phyloP scores from a whole-genome alignment of 35 echinoderm and acorn worm genomes.

The Diadema setosum region DNA sequence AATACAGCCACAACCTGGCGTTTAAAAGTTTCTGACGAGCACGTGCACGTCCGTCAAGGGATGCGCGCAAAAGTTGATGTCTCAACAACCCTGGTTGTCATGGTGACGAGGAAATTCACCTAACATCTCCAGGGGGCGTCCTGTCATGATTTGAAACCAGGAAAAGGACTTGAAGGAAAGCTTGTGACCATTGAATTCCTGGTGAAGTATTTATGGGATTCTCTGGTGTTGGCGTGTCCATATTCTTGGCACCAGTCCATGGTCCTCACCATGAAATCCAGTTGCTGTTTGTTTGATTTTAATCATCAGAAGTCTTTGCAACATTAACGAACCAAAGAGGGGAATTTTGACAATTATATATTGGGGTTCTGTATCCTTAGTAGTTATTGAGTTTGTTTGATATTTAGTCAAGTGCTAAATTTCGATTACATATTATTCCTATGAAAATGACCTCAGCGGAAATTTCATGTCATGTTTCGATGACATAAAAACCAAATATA shows the following conservation, averaged over 20 bases:
- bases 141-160: neutral
- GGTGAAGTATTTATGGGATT: neutral
- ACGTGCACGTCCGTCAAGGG: neutral
- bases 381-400: neutral
- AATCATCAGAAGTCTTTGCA: neutral
- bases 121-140: neutral
- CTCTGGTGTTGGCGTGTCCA: neutral
- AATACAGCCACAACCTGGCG: neutral
- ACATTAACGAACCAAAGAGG: neutral
- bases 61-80: neutral
- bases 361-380: neutral
- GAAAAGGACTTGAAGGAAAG: neutral
- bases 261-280: neutral
- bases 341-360: neutral
- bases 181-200: neutral
- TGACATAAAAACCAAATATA: neutral
- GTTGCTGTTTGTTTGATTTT: neutral
- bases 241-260: neutral
- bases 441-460: neutral
- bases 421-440: neutral
- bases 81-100: neutral
- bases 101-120: neutral
- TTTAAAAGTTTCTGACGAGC: neutral
- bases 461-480: neutral
- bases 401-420: neutral